Evolutionary conservation across 2,113 vertebrate genomes (phyloP).

Genomic region (Heterocephalus glaber): DNA sequence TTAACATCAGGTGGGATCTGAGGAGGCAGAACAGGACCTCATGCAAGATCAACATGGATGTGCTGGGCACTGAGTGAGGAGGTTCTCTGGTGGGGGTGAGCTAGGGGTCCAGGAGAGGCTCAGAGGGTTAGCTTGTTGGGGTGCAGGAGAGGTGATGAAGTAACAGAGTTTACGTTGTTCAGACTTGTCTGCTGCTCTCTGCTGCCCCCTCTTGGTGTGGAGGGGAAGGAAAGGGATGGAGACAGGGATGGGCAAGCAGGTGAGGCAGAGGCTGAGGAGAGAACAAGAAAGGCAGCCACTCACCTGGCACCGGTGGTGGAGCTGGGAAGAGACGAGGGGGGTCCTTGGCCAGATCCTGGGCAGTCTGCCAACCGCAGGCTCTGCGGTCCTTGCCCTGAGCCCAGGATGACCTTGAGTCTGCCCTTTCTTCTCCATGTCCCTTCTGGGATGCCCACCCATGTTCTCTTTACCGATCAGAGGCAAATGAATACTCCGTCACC

Average conservation of each 20-base stretch:
- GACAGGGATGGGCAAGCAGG: not conserved
- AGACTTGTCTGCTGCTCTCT: slow-evolving; percentile 42
- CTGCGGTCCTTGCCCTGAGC: not conserved
- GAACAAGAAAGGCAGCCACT: not conserved
- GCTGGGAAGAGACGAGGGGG: not conserved
- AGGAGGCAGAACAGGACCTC: too few relatives aligned
- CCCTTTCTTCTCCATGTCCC: slow-evolving; percentile 28
- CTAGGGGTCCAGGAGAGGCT: not conserved
- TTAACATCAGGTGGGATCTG: not conserved
- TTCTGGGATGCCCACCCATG: not conserved
- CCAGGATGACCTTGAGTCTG: slow-evolving; percentile 48
- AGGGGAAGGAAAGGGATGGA: not conserved
- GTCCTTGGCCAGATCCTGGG: not conserved
- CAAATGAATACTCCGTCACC: not conserved
- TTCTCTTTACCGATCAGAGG: slow-evolving; percentile 10
- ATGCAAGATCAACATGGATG: fast-evolving
- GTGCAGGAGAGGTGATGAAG: not conserved
- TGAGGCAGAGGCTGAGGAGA: not conserved
- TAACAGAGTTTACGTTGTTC: too few relatives aligned
- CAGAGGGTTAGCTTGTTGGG: not conserved
- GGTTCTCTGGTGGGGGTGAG: not conserved
- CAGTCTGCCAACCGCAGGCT: not conserved
- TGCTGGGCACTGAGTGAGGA: not conserved
- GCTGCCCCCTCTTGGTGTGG: slow-evolving; percentile 51
- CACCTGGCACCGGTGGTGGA: not conserved